Conservation (phyloP, 1,140 invertebrate species). For the Telenomus remus region DNA sequence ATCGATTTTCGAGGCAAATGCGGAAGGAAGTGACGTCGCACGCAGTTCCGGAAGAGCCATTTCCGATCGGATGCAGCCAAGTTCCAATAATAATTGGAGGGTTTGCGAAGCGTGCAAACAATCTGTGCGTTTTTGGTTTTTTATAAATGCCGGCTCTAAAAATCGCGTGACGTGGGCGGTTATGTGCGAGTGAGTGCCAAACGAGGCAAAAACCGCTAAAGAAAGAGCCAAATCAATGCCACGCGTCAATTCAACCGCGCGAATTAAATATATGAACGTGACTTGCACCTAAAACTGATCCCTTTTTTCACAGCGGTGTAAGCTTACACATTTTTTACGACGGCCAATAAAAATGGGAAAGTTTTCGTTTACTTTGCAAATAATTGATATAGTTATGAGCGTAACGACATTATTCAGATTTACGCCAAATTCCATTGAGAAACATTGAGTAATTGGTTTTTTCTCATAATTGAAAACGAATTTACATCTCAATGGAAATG, state of each 20-base stretch:
- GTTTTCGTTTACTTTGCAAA: too few relatives aligned
- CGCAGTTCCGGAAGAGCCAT: conserved; percentile 40
- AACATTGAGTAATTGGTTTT: too few relatives aligned
- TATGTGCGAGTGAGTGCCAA: conserved; percentile 15
- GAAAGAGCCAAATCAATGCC: conserved; percentile 34
- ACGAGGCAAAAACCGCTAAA: conserved; percentile 25
- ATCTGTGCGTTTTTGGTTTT: conserved; percentile 32
- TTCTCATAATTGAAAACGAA: too few relatives aligned
- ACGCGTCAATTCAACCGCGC: conserved; percentile 23
- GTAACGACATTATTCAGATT: too few relatives aligned
- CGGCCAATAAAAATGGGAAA: too few relatives aligned
- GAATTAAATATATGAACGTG: conserved; percentile 38
- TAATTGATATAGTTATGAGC: too few relatives aligned
- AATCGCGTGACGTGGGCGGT: conserved; percentile 25
- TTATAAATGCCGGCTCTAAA: conserved; percentile 7
- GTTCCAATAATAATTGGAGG: conserved; percentile 49
- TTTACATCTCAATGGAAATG: too few relatives aligned
- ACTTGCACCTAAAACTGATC: conserved; percentile 24
- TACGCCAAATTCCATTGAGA: too few relatives aligned
- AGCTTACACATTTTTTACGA: background rate
- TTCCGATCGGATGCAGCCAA: conserved; percentile 53
- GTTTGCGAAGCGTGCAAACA: conserved; percentile 31
- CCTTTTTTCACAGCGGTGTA: conserved; percentile 3
- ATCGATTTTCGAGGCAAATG: conserved; percentile 32
- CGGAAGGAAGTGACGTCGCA: conserved; percentile 55